Percentiles rank a stretch among this genome's conserved stretches.
Conservation (phyloP, 2,888 invertebrate species). For the Sphaerophoria rueppellii region DNA sequence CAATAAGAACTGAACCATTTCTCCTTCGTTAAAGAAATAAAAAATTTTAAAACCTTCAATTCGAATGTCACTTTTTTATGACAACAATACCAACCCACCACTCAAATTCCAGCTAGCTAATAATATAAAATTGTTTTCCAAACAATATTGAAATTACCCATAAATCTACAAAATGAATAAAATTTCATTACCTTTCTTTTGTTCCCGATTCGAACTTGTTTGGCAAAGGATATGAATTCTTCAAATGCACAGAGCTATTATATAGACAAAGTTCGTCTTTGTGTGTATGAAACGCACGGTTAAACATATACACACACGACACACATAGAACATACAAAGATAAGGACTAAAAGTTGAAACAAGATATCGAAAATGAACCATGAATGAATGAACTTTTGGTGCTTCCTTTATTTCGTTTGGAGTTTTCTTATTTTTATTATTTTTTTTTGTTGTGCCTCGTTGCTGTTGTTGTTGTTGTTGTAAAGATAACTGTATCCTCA, state of each 20-base stretch:
- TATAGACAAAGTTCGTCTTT: neutral
- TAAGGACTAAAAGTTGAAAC: conserved; percentile 49
- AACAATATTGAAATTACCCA: conserved; percentile 72
- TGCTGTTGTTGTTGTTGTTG: conserved; percentile 51
- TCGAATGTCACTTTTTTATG: conserved; percentile 11
- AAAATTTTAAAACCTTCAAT: conserved; percentile 28
- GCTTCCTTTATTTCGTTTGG: conserved; percentile 30
- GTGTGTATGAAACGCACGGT: too few species aligned
- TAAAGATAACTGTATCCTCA: conserved; percentile 14
- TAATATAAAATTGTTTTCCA: conserved; percentile 56
- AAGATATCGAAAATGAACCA: conserved; percentile 62
- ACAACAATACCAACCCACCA: neutral
- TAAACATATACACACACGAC: conserved; percentile 2
- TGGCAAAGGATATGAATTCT: conserved; percentile 5
- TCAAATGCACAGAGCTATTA: neutral
- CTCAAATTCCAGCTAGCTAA: neutral
- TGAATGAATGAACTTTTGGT: conserved; percentile 55
- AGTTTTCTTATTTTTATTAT: conserved; percentile 42
- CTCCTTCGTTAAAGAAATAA: neutral
- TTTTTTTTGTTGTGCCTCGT: conserved; percentile 4
- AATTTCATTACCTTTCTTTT: conserved; percentile 63
- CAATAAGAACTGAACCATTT: too few species aligned
- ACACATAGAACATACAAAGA: neutral
- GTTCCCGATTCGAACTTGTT: neutral
- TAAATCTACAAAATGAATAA: conserved; percentile 64